Base-by-base conservation (phyloP, 2,888 invertebrate species). In the Sisyra nigra region DNA sequence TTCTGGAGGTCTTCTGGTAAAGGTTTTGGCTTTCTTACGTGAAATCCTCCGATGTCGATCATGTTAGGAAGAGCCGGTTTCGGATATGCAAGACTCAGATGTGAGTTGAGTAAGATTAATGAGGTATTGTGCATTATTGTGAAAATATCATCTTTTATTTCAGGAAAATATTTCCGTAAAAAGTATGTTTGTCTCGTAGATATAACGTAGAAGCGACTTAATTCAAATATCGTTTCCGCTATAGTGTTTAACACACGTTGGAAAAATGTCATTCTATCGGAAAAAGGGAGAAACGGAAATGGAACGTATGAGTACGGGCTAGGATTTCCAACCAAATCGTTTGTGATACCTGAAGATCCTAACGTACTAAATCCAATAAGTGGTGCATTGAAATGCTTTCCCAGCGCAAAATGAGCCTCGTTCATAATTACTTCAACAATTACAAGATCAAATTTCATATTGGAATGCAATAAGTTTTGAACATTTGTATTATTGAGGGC, bases 11-110 rank as follows among this genome's bases (percentile, higher is more conserved):
- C 55, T 42, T 40, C 24, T 4, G 45, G 34, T 9, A 52, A 19
- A 6, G 37, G 31, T 31, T 43, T 36, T 1, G 36, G 43, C 11
- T 11, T 11, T 9, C 52, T 47, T 14, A 57, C 48, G 44, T 57
- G 57, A 41, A 54, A 54, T 3, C 57, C 58, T 13, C 54, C 57
- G 24, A 57, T 52, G 41, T 53, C 53, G 7, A 58, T 52, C 44
- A 56, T 53, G 51, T 69, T 72, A 0, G 74, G 74, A 2, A 70
- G 59, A 19, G 66, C 60, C 0, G 73, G 71, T 5, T 59, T 55
- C 1, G 69, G 61, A 5, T 56, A 48, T 40, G 66, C 65, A 45
- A 67, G 62, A 53, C 67, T 47, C 7, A 41, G 32, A 38, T 48
- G 48, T 0, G 57, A 55, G 46, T 59, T 59, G 7, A 55, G 14